phyloP scores from a whole-genome alignment of 2,888 invertebrate species.

The Drosophila cyrtoloma region DNA sequence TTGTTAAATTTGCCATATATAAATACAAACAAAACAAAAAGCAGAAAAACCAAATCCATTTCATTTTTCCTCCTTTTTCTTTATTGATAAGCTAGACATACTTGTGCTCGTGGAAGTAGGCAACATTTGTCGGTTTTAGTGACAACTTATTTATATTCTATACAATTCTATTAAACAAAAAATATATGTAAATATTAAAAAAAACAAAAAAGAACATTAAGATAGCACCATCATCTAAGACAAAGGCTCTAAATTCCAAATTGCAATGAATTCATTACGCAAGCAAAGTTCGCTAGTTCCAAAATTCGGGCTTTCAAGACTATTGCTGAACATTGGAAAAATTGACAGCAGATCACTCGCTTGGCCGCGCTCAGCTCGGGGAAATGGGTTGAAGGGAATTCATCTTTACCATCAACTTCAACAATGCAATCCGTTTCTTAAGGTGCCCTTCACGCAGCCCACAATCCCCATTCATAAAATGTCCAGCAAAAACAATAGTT shows the following conservation, averaged over 20 bases:
- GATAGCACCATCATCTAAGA: not conserved
- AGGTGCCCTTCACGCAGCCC: conserved; percentile 7
- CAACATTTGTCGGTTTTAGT: not conserved
- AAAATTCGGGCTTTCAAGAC: conserved; percentile 4
- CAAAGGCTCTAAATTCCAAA: conserved; percentile 36
- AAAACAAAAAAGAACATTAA: not conserved
- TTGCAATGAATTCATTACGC: conserved; percentile 18
- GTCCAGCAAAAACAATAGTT: no score
- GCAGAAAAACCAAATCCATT: conserved; percentile 2
- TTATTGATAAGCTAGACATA: not conserved
- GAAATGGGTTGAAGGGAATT: not conserved
- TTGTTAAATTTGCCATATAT: conserved; percentile 82
- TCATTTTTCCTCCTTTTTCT: not conserved
- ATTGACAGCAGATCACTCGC: conserved; percentile 22
- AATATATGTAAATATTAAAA: not conserved
- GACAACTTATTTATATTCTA: conserved; percentile 10
- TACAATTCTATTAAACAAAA: conserved; percentile 6
- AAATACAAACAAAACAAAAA: conserved; percentile 66
- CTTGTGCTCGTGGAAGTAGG: conserved; percentile 4
- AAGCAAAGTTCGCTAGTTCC: not conserved
- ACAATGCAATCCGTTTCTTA: not conserved
- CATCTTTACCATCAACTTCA: not conserved
- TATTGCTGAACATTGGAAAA: conserved; percentile 24
- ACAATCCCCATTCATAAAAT: not conserved
- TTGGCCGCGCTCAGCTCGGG: conserved; percentile 28